These are phyloP conservation scores for Lagorchestes hirsutus DNA, from an alignment of 2,797 vertebrate genomes.

Conservation along the genomic window DNA sequence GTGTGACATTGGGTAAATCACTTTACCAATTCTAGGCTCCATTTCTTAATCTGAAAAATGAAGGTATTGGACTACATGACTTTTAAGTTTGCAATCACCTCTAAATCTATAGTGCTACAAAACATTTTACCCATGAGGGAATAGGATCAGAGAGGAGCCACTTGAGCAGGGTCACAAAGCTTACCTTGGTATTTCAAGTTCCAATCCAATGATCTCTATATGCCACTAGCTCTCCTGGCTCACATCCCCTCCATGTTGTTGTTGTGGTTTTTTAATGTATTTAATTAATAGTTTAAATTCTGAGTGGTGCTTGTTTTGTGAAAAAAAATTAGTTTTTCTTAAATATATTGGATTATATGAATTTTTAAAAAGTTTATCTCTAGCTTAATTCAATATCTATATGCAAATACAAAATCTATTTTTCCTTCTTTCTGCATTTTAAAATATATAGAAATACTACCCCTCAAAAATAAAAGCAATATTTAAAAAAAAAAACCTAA, in stretches of 20 bases:
- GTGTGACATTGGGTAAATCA: not conserved
- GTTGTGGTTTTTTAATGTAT: not conserved
- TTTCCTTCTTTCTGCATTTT: not conserved
- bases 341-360: not conserved
- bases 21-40: not conserved
- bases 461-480: not conserved
- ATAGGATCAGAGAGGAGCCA: not conserved
- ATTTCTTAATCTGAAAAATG: not conserved
- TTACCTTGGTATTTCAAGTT: not conserved
- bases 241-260: not conserved
- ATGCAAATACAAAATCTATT: not conserved
- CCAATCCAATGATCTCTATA: not conserved
- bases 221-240: not conserved
- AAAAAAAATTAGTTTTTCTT: not conserved
- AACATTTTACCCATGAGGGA: not conserved
- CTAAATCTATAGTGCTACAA: not conserved
- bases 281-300: not conserved
- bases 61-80: not conserved
- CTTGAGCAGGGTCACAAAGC: not conserved
- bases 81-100: not conserved
- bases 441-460: not conserved
- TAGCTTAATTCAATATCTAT: not conserved
- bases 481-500: not conserved
- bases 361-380: not conserved
- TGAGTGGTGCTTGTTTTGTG: not conserved